Evolutionary conservation across 2,113 vertebrate species (phyloP).

Genomic region (Myiagra hebetior): DNA sequence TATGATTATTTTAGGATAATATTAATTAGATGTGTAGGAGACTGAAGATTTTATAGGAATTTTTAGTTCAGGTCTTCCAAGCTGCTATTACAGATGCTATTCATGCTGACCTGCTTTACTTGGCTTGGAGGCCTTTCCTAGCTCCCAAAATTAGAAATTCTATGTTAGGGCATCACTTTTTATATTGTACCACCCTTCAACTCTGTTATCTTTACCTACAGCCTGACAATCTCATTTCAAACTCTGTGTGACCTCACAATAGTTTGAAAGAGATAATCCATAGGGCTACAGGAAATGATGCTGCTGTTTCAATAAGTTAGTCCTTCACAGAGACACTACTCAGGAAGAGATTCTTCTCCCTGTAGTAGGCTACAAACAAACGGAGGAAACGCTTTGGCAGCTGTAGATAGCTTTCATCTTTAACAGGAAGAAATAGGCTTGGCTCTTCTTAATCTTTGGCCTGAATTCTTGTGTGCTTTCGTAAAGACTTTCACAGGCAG

Average conservation of each 20-base stretch:
- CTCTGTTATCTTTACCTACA: background rate
- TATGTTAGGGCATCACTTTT: background rate
- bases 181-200: background rate
- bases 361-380: background rate
- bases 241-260: background rate
- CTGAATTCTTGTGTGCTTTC: background rate
- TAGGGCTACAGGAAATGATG: background rate
- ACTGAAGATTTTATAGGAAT: background rate
- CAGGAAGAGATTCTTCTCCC: background rate
- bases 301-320: background rate
- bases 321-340: background rate
- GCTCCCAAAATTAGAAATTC: background rate
- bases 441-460: background rate
- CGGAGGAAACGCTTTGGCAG: conserved; percentile 10
- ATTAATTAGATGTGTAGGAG: background rate
- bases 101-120: background rate
- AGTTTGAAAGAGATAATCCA: background rate
- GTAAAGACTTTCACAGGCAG: background rate
- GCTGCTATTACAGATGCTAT: background rate
- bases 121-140: background rate
- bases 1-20: background rate
- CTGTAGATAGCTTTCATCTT: background rate
- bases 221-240: background rate
- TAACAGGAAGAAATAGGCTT: background rate
- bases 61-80: background rate